A percentile compares a stretch with the other conserved stretches of the same genome.
phyloP scores from a whole-genome alignment of 2,113 vertebrate species.

The Phasianus colchicus region DNA sequence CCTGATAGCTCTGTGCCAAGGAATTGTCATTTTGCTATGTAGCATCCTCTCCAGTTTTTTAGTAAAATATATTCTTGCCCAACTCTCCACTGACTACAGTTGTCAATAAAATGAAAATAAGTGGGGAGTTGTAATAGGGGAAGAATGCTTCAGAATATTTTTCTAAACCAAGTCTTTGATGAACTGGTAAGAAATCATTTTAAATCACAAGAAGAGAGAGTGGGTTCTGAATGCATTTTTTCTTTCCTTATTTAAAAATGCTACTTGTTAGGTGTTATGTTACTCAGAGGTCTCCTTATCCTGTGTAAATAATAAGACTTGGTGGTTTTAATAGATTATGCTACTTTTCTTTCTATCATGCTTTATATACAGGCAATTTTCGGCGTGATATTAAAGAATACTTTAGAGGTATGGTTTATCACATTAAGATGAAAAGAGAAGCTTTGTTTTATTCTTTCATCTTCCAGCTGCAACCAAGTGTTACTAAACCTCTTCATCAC shows the following conservation, averaged over 20 bases:
- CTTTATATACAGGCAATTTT: background rate
- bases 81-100: background rate
- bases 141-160: background rate
- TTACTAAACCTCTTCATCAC: constrained; percentile 55
- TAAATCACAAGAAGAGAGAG: background rate
- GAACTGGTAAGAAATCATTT: background rate
- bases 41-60: background rate
- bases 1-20: background rate
- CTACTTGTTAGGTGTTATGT: background rate
- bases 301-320: background rate
- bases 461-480: constrained; percentile 21
- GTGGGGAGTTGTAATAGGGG: background rate
- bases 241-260: background rate
- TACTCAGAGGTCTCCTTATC: background rate
- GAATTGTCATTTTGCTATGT: background rate
- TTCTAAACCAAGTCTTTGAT: background rate
- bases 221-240: background rate
- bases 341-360: background rate
- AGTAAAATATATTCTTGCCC: background rate
- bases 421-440: background rate
- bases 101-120: background rate
- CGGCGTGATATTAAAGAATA: background rate
- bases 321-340: background rate
- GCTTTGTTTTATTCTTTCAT: constrained; percentile 48
- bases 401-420: background rate